phyloP scores from a whole-genome alignment of 2,888 invertebrate genomes.

The Heliconius ethilla region DNA sequence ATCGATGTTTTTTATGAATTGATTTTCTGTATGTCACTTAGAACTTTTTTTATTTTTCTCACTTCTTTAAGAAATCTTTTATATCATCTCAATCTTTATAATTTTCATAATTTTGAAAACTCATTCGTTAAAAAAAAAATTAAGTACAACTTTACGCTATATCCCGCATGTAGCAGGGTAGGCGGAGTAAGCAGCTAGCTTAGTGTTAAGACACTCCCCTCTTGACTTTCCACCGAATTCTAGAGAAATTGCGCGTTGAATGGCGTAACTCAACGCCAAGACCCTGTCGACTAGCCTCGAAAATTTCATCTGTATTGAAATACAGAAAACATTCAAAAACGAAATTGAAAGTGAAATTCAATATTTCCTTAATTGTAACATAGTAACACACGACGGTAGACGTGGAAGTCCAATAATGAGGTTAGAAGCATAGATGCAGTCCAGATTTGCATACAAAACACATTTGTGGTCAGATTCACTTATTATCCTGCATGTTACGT shows the following conservation, averaged over 20 bases:
- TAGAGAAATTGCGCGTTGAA: background rate
- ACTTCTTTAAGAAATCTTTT: too few species aligned
- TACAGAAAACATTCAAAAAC: background rate
- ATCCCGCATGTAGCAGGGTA: too few species aligned
- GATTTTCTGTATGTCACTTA: too few species aligned
- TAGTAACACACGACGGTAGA: background rate
- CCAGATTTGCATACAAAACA: constrained; percentile 28
- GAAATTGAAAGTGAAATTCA: background rate
- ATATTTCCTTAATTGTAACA: background rate
- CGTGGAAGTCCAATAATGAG: constrained; percentile 6
- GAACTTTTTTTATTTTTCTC: too few species aligned
- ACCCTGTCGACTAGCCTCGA: background rate
- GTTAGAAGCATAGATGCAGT: constrained; percentile 17
- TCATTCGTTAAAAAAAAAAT: too few species aligned
- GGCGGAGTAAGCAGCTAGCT: too few species aligned
- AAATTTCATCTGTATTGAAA: background rate
- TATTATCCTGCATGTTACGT: constrained; percentile 24
- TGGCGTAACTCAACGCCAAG: background rate
- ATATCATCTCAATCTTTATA: too few species aligned
- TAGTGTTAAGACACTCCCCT: too few species aligned
- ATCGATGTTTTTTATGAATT: too few species aligned
- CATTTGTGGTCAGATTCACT: constrained; percentile 31
- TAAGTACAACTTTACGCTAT: too few species aligned
- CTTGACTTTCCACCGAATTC: too few species aligned
- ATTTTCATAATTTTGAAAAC: too few species aligned